phyloP scores from a whole-genome alignment of 1,140 invertebrate species.

The Drosophila pectinifera region DNA sequence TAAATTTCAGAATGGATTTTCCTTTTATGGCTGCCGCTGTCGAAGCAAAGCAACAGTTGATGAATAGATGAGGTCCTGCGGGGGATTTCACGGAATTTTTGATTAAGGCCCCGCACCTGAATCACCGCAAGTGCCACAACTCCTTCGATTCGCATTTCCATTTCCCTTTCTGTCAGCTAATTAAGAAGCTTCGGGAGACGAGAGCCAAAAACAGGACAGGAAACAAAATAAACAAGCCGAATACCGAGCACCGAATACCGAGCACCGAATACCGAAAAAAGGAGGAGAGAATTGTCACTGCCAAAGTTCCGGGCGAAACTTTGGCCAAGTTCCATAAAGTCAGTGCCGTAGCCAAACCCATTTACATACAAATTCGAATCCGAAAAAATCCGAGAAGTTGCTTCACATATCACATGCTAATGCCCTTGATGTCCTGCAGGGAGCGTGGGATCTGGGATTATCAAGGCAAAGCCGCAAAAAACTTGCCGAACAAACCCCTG shows the following conservation, averaged over 20 bases:
- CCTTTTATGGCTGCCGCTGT: constrained; percentile 31
- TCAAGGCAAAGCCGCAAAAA: constrained; percentile 54
- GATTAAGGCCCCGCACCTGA: constrained; percentile 23
- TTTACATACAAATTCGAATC: constrained; percentile 33
- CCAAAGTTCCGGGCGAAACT: background rate
- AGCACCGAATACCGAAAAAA: too few relatives aligned
- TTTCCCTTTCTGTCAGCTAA: constrained; percentile 5
- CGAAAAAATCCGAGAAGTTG: constrained; percentile 22
- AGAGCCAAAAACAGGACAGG: too few relatives aligned
- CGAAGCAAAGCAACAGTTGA: constrained; percentile 43
- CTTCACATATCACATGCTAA: constrained; percentile 51
- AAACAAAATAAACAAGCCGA: too few relatives aligned
- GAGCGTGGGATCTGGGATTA: constrained; percentile 46
- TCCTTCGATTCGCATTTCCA: constrained; percentile 10
- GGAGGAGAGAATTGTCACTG: background rate
- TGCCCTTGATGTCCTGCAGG: constrained; percentile 42
- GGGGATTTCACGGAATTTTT: constrained; percentile 15
- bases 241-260: too few relatives aligned
- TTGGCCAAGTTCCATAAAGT: constrained; percentile 29
- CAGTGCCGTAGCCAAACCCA: constrained; percentile 7
- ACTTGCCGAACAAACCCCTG: constrained; percentile 37
- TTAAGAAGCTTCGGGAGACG: constrained; percentile 15
- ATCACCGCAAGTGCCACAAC: constrained; percentile 10
- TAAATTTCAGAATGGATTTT: constrained; percentile 35
- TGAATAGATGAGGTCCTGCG: constrained; percentile 9